Conservation (phyloP, 1,140 invertebrate genomes). For the Solenopsis fugax region DNA sequence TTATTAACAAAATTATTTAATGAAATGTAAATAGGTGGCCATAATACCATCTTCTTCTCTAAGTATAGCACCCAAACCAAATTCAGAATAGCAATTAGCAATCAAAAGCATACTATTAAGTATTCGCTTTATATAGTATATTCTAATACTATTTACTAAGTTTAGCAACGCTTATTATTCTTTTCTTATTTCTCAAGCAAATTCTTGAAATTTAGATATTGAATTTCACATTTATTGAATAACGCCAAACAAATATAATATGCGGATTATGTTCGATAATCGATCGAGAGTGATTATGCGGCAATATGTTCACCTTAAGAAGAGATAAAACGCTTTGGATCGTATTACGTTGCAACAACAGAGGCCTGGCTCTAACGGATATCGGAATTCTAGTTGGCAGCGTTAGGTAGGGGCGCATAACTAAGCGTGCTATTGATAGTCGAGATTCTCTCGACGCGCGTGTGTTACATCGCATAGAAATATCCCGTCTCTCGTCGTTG, state of each 20-base stretch:
- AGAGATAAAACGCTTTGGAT: conserved; percentile 55
- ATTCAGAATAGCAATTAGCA: too few species aligned
- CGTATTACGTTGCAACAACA: conserved; percentile 57
- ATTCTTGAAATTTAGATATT: not conserved
- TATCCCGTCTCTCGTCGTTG: conserved; percentile 46
- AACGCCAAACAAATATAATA: conserved; percentile 3
- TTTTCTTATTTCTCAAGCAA: not conserved
- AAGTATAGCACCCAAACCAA: too few species aligned
- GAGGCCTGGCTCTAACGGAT: conserved; percentile 46
- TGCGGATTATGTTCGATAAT: not conserved
- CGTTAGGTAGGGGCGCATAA: conserved; percentile 53
- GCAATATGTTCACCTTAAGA: conserved; percentile 33
- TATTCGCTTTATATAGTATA: not conserved
- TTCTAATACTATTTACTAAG: not conserved
- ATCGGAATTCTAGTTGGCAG: conserved; percentile 62
- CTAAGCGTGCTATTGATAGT: conserved; percentile 64
- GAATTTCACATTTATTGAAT: conserved; percentile 4
- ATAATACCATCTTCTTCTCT: too few species aligned
- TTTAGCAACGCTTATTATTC: not conserved
- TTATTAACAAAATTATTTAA: too few species aligned
- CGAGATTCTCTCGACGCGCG: conserved; percentile 52
- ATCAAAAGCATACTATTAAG: not conserved
- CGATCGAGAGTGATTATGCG: conserved; percentile 4
- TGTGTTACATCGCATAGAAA: conserved; percentile 56
- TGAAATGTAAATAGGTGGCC: too few species aligned